Evolutionary conservation across 2,888 invertebrate genomes (phyloP).

Genomic region (Gastrophysa polygoni): DNA sequence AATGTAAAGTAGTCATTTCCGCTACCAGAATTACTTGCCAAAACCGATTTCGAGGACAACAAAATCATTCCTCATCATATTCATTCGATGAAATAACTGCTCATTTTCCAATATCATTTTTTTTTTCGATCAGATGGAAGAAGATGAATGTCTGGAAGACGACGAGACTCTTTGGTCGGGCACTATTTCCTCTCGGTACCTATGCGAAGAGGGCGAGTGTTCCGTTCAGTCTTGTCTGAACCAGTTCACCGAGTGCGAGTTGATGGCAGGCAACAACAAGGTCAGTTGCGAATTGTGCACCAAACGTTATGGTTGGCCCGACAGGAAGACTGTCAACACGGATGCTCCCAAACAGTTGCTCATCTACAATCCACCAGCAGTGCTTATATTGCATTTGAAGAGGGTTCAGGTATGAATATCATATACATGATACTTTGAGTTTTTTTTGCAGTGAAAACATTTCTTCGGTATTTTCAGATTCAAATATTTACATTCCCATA

Average conservation of each 20-base stretch:
- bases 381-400: constrained; percentile 94
- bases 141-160: constrained; percentile 48
- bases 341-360: constrained; percentile 85
- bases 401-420: constrained; percentile 79
- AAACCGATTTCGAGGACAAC: too few species aligned
- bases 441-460: too few species aligned
- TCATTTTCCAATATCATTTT: too few species aligned
- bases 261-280: constrained; percentile 90
- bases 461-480: too few species aligned
- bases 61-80: too few species aligned
- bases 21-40: too few species aligned
- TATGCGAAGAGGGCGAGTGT: constrained; percentile 78
- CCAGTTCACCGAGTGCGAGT: constrained; percentile 89
- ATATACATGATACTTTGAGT: too few species aligned
- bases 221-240: constrained; percentile 89
- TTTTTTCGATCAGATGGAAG: constrained; percentile 56
- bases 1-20: too few species aligned
- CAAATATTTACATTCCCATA: too few species aligned
- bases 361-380: constrained; percentile 89
- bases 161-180: constrained; percentile 48
- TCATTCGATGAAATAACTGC: too few species aligned
- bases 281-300: constrained; percentile 92
- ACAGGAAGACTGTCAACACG: constrained; percentile 77
- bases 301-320: constrained; percentile 69
- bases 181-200: constrained; percentile 67